Evolutionary conservation across 2,113 vertebrate genomes (phyloP).

Genomic region (Coracopsis vasa): DNA sequence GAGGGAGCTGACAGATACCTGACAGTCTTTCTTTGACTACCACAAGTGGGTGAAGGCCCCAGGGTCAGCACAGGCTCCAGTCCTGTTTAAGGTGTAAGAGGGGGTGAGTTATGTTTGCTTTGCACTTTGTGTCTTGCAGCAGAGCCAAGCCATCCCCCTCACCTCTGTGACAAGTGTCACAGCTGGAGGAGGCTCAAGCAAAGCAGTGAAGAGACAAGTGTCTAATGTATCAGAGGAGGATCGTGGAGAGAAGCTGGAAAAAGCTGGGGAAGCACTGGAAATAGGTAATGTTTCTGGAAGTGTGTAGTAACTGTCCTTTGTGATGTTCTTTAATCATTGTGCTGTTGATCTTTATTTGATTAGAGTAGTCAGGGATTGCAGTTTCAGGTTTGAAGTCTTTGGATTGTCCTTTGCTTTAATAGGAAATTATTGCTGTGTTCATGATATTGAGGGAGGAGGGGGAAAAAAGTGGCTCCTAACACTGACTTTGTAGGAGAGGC

Average conservation of each 20-base stretch:
- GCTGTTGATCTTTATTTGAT: background rate
- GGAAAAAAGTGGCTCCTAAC: background rate
- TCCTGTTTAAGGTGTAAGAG: rapidly evolving
- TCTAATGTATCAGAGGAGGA: conserved; percentile 73
- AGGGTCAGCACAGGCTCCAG: background rate
- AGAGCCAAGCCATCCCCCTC: conserved; percentile 86
- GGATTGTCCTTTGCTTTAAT: background rate
- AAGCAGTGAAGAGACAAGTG: conserved; percentile 68
- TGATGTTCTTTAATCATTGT: background rate
- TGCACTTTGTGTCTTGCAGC: conserved; percentile 61
- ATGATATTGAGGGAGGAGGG: background rate
- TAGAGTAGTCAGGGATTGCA: background rate
- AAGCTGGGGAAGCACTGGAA: conserved; percentile 60
- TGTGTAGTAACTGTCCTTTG: background rate
- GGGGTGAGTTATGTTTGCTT: background rate
- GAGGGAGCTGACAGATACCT: background rate
- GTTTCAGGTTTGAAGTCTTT: background rate
- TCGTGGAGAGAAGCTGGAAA: conserved; percentile 24
- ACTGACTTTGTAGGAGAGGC: background rate
- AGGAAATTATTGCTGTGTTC: background rate
- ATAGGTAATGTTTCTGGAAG: conserved; percentile 65
- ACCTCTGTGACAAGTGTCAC: conserved; percentile 81
- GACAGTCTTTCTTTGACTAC: background rate
- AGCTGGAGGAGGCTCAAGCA: conserved; percentile 57
- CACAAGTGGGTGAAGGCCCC: rapidly evolving